These are phyloP conservation scores for Myanophis thanlyinensis DNA, from an alignment of 2,113 vertebrate genomes.

Conservation along the genomic window DNA sequence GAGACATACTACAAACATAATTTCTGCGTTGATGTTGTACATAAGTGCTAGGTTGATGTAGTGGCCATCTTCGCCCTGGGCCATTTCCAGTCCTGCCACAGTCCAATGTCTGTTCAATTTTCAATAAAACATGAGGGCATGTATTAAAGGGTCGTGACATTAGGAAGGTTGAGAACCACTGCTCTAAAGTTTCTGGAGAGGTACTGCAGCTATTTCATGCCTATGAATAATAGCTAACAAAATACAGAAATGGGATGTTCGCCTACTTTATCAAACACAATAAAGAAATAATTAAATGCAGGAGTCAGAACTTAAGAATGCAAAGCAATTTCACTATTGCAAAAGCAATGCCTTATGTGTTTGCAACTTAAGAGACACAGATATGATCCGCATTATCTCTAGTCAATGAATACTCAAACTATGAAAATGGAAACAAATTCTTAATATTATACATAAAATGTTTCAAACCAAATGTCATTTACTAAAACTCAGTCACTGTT, in stretches of 20 bases:
- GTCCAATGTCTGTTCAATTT: too few relatives aligned
- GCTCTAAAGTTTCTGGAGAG: background rate
- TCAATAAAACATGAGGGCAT: too few relatives aligned
- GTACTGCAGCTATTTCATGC: background rate
- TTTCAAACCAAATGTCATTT: slow-evolving; percentile 10
- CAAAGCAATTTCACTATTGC: slow-evolving; percentile 20
- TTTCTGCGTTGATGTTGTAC: too few relatives aligned
- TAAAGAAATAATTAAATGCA: slow-evolving; percentile 31
- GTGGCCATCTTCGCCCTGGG: too few relatives aligned
- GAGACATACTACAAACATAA: too few relatives aligned
- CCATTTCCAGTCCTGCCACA: too few relatives aligned
- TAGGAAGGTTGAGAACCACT: too few relatives aligned
- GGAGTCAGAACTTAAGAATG: background rate
- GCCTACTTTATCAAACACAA: background rate
- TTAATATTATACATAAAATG: background rate
- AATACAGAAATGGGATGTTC: background rate
- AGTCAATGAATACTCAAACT: slow-evolving; percentile 12
- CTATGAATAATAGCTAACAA: background rate
- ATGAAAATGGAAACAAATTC: background rate
- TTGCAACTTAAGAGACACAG: background rate
- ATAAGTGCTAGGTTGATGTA: too few relatives aligned
- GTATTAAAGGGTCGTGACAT: too few relatives aligned
- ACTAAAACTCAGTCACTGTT: background rate
- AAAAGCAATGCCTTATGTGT: slow-evolving; percentile 17
- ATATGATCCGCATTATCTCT: background rate